Evolutionary conservation across 2,113 vertebrate species (phyloP), one percentile per base, ranked within the genome.

Genomic region (Pachyramphus minor): DNA sequence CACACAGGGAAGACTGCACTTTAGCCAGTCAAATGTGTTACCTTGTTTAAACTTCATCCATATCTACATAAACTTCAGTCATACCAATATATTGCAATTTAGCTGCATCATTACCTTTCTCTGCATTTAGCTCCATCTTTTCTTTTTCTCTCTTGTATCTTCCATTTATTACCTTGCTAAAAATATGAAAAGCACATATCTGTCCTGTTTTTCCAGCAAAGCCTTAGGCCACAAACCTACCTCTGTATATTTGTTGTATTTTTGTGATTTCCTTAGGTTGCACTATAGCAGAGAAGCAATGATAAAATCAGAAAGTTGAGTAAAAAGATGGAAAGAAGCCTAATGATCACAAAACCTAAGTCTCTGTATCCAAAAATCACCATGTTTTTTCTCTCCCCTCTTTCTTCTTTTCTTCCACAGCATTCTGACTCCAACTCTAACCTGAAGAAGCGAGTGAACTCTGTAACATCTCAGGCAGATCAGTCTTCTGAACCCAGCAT

Each of bases 371-470:
- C 16, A 80, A 85, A 75, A 77, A 8, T 75, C 44, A 94, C 16
- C 18, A 0, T 45, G 22, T 91, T 92, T 39, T 30, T 12, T 5
- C 2, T 6, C 28, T 14, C 4, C 27, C 19, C 17, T 37, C 74
- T 86, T 60, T 39, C 17, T 17, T 42, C 67, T 84, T 92, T 55
- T 31, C 75, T 60, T 80, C 87, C 47, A 71, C 90, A 98, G 97
- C 97, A 97, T 96, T 97, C 98, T 85, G 98, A 99, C 78, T 97
- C 98, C 73, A 98, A 97, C 39, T 98, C 98, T 52, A 98, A 98
- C 79, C 94, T 99, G 96, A 99, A 99, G 98, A 99, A 99, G 96
- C 97, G 99, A 97, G 96, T 99, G 73, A 99, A 98, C 89, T 98
- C 99, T 1, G 27, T 98, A 68, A 47, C 96, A 0, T 95, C 98